These are phyloP conservation scores for cat (Felis catus) DNA, from an alignment of 2,113 vertebrate genomes.

Conservation along the genomic window F.catus_Fca126_mat1.0 CM031426.1:49864501-49865000, in stretches of 20 bases:
- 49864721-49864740: neutral
- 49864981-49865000: neutral
- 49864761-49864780: neutral
- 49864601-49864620: conserved; percentile 42
- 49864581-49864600: neutral
- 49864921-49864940: neutral
- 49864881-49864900: neutral
- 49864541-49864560: conserved; percentile 8
- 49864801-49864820: neutral
- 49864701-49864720: neutral
- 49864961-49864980: neutral
- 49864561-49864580: conserved; percentile 39
- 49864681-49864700: neutral
- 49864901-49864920: neutral
- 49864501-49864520: neutral
- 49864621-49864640: conserved; percentile 1
- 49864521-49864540: neutral
- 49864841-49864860: neutral
- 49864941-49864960: neutral
- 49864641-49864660: conserved; percentile 25
- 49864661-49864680: neutral
- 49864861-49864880: neutral
- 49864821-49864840: neutral
- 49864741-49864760: neutral
- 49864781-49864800: neutral